These are phyloP conservation scores for Anomalospiza imberbis DNA, from an alignment of 2,797 vertebrate species.

Conservation along the genomic window DNA sequence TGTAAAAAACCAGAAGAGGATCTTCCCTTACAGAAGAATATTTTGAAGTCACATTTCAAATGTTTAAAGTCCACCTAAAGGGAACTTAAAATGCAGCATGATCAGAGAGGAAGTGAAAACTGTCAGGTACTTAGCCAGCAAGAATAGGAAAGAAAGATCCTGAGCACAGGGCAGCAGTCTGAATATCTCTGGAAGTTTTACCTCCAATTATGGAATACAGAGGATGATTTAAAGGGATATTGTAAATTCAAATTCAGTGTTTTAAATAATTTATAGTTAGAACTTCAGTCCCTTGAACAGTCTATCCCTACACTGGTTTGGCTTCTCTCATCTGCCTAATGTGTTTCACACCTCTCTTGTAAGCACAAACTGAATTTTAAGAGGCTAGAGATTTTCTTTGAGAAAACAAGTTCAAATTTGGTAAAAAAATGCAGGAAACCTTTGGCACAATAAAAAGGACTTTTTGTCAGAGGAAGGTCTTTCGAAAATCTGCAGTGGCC, in stretches of 20 bases:
- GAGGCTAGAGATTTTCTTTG: neutral
- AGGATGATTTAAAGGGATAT: conserved; percentile 11
- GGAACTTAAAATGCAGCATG: neutral
- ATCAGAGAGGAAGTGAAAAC: neutral
- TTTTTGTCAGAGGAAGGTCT: neutral
- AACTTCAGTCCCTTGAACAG: conserved; percentile 4
- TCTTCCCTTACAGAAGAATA: neutral
- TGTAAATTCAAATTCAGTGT: conserved; percentile 27
- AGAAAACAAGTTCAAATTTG: neutral
- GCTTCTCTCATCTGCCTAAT: conserved; percentile 35
- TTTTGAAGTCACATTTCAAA: neutral
- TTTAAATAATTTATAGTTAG: conserved; percentile 33
- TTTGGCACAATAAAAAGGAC: neutral
- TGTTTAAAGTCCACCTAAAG: neutral
- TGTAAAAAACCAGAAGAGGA: neutral
- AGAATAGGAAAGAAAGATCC: neutral
- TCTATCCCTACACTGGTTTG: neutral
- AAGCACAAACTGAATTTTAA: conserved; percentile 35
- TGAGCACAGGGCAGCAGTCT: neutral
- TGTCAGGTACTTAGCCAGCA: neutral
- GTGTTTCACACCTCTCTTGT: conserved; percentile 29
- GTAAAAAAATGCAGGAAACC: neutral
- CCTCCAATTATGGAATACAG: neutral
- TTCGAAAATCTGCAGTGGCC: neutral
- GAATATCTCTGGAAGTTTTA: neutral